Conservation (phyloP, 1,140 invertebrate species). For the Micrasema minimum region DNA sequence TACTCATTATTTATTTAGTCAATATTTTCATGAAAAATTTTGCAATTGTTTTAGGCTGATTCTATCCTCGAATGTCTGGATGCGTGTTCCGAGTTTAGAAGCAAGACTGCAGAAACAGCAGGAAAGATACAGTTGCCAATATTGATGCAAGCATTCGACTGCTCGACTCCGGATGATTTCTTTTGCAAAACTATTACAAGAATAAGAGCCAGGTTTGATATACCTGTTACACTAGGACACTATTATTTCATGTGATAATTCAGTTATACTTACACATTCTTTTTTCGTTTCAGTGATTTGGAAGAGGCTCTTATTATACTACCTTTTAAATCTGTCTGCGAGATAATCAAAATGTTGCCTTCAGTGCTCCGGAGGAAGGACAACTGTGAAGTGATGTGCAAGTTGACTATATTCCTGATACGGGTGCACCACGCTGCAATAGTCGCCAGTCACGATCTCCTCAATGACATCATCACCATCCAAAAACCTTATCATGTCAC, state of each 20-base stretch:
- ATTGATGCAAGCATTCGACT: slow-evolving; percentile 83
- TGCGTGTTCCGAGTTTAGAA: slow-evolving; percentile 76
- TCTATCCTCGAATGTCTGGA: slow-evolving; percentile 89
- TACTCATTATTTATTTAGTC: no score
- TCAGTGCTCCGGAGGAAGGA: slow-evolving; percentile 73
- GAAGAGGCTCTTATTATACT: slow-evolving; percentile 89
- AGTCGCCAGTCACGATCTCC: slow-evolving; percentile 73
- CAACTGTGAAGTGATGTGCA: slow-evolving; percentile 80
- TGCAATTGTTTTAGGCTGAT: slow-evolving; percentile 85
- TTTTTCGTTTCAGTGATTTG: slow-evolving; percentile 77
- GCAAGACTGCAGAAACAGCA: slow-evolving; percentile 64
- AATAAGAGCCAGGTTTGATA: slow-evolving; percentile 77
- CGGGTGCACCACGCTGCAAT: slow-evolving; percentile 89
- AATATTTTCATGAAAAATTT: no score
- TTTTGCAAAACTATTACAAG: slow-evolving; percentile 81
- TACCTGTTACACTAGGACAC: no score
- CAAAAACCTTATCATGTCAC: slow-evolving; percentile 69
- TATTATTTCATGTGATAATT: no score
- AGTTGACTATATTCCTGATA: slow-evolving; percentile 83
- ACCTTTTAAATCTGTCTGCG: slow-evolving; percentile 83
- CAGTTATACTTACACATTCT: not conserved
- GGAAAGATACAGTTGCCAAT: slow-evolving; percentile 70
- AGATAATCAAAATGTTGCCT: slow-evolving; percentile 80
- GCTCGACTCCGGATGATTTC: slow-evolving; percentile 79
- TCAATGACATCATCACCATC: slow-evolving; percentile 77